These are phyloP conservation scores for Erynnis tages DNA, from an alignment of 2,888 invertebrate species.

Conservation along the genomic window DNA sequence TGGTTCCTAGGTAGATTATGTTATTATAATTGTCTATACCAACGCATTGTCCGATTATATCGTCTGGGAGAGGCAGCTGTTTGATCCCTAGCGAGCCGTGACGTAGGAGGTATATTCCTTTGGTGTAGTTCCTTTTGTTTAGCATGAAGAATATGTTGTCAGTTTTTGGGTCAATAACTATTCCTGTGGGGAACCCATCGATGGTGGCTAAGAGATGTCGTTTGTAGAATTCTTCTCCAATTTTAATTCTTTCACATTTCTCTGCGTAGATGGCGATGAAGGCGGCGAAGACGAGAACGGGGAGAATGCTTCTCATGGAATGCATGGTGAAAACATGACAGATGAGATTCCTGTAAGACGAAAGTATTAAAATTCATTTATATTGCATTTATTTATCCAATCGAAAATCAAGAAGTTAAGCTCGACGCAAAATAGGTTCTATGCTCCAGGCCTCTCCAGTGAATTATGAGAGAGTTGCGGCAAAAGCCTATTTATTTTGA, in stretches of 20 bases:
- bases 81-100: conserved; percentile 68
- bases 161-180: conserved; percentile 62
- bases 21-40: conserved; percentile 55
- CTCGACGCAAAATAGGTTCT: too few species aligned
- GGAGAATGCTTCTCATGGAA: conserved; percentile 36
- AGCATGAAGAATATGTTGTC: conserved; percentile 70
- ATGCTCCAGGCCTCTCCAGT: too few species aligned
- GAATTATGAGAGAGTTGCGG: too few species aligned
- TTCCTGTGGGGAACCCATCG: conserved; percentile 68
- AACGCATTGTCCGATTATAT: conserved; percentile 64
- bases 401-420: too few species aligned
- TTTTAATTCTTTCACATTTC: conserved; percentile 67
- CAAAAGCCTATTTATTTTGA: too few species aligned
- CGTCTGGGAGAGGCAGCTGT: conserved; percentile 62
- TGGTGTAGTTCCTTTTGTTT: conserved; percentile 70
- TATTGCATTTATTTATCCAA: too few species aligned
- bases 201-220: conserved; percentile 65
- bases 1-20: conserved; percentile 66
- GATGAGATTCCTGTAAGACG: conserved; percentile 16
- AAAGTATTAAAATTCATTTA: too few species aligned
- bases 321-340: conserved; percentile 54
- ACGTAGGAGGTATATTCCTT: conserved; percentile 65
- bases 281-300: conserved; percentile 38
- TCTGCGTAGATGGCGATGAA: conserved; percentile 40
- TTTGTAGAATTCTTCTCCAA: conserved; percentile 65